Conservation (phyloP, 2,888 invertebrate species). For the Habroteleia sp. region DNA sequence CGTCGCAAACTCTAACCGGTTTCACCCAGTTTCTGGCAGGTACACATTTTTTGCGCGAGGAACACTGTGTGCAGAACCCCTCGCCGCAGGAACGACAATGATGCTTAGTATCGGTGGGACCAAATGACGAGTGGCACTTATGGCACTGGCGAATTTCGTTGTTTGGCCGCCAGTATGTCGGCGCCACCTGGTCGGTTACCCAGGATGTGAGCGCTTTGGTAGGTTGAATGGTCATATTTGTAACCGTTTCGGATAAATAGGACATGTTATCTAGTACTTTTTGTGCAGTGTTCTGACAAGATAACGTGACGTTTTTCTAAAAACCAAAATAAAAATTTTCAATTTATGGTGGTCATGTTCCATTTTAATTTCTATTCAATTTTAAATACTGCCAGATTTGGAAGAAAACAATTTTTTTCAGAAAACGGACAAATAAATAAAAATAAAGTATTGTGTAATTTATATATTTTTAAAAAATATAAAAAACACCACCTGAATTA, state of each 20-base stretch:
- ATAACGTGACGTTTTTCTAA: constrained; percentile 68
- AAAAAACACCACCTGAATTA: too few relatives aligned
- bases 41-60: constrained; percentile 85
- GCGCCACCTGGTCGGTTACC: constrained; percentile 90
- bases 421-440: too few relatives aligned
- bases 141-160: constrained; percentile 87
- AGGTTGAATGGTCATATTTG: constrained; percentile 87
- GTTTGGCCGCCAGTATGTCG: constrained; percentile 91
- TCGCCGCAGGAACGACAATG: constrained; percentile 91
- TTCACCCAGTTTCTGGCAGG: constrained; percentile 87
- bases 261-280: constrained; percentile 85
- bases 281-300: constrained; percentile 84
- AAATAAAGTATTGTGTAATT: too few relatives aligned
- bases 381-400: too few relatives aligned
- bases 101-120: constrained; percentile 84
- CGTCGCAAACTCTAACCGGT: constrained; percentile 88
- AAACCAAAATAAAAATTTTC: constrained; percentile 24
- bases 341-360: too few relatives aligned
- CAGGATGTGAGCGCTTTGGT: constrained; percentile 86
- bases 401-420: too few relatives aligned
- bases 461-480: too few relatives aligned
- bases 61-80: constrained; percentile 89
- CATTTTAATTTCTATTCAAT: too few relatives aligned
- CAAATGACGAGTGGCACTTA: constrained; percentile 84
- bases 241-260: constrained; percentile 84